phyloP scores from a whole-genome alignment of 2,113 vertebrate species.

The Varanus salvator region DNA sequence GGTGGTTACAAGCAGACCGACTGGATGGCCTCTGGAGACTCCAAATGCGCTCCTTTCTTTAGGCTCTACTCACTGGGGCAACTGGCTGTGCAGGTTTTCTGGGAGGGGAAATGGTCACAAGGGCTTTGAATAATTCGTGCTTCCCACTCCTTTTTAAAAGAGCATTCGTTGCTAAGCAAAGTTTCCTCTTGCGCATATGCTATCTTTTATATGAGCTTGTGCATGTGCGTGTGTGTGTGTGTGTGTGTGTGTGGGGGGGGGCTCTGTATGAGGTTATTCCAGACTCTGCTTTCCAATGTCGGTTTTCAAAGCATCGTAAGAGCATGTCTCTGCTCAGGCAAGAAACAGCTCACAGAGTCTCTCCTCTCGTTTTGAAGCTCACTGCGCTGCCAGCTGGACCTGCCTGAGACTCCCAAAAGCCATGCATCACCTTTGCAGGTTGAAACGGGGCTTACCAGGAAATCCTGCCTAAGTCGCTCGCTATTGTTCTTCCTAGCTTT shows the following conservation, averaged over 20 bases:
- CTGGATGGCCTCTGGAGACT: not conserved
- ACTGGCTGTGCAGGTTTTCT: not conserved
- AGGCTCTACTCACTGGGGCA: no score
- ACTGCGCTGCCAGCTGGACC: not conserved
- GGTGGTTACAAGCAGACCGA: not conserved
- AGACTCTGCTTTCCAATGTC: not conserved
- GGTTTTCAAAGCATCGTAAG: not conserved
- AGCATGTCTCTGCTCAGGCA: not conserved
- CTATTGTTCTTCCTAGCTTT: not conserved
- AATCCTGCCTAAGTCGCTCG: not conserved
- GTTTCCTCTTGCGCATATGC: not conserved
- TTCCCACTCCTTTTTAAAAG: not conserved
- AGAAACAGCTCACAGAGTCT: not conserved
- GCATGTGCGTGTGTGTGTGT: no score
- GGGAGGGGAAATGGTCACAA: not conserved
- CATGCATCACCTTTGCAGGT: not conserved
- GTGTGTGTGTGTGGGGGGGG: no score
- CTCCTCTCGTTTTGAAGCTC: not conserved
- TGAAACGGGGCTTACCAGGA: conserved; percentile 9
- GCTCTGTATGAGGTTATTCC: no score
- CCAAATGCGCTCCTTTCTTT: not conserved
- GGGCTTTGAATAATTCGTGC: not conserved
- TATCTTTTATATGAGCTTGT: no score
- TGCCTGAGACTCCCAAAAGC: conserved; percentile 19
- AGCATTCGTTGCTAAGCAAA: not conserved